Percentiles rank a stretch among this genome's conserved stretches.
These are phyloP conservation scores for Nebria ingens DNA, from an alignment of 1,140 invertebrate genomes.

Conservation along the genomic window DNA sequence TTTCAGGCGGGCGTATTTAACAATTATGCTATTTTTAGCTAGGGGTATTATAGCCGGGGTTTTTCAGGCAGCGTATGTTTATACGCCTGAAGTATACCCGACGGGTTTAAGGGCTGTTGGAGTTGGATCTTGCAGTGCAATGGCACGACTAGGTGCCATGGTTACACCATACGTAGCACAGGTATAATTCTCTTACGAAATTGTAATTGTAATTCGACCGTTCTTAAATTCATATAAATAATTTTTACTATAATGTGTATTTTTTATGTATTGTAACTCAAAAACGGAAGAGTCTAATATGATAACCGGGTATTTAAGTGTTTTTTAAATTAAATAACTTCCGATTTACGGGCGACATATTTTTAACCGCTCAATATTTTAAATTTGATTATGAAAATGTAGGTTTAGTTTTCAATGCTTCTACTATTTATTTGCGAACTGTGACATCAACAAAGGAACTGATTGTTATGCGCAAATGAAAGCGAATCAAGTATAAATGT, in stretches of 20 bases:
- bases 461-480: too few relatives aligned
- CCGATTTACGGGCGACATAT: too few relatives aligned
- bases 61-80: slow-evolving; percentile 92
- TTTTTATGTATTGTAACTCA: not conserved
- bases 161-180: slow-evolving; percentile 88
- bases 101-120: slow-evolving; percentile 79
- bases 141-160: slow-evolving; percentile 86
- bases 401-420: too few relatives aligned
- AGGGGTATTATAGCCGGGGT: slow-evolving; percentile 87
- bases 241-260: slow-evolving; percentile 13
- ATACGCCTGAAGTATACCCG: slow-evolving; percentile 91
- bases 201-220: not conserved
- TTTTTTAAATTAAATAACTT: too few relatives aligned
- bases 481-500: slow-evolving; percentile 12
- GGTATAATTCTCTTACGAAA: slow-evolving; percentile 39
- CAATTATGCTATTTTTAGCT: slow-evolving; percentile 77
- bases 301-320: too few relatives aligned
- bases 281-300: too few relatives aligned
- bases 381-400: too few relatives aligned
- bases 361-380: too few relatives aligned
- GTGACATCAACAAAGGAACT: not conserved
- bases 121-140: slow-evolving; percentile 79
- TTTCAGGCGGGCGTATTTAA: slow-evolving; percentile 66
- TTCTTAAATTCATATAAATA: slow-evolving; percentile 4
- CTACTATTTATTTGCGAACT: not conserved